These are phyloP conservation scores for Melipona beecheii DNA, from an alignment of 2,888 invertebrate genomes.

Conservation along the genomic window DNA sequence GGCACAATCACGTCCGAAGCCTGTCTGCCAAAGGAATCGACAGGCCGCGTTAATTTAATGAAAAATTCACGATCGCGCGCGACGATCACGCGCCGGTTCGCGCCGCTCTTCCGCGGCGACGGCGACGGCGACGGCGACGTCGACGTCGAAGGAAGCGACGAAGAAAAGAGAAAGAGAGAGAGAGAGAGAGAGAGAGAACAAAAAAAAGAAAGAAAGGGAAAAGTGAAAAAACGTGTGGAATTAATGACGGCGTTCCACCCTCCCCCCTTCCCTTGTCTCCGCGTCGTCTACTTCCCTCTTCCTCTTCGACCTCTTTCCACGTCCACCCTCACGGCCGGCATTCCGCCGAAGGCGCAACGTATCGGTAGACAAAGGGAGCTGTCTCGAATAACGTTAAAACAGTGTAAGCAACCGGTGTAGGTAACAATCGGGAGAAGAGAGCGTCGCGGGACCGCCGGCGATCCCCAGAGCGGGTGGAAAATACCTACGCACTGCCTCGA, in stretches of 20 bases:
- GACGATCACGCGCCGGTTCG: constrained; percentile 11
- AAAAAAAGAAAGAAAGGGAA: constrained; percentile 1
- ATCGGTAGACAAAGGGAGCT: constrained; percentile 58
- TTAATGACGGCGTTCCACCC: constrained; percentile 55
- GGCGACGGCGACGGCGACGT: constrained; percentile 16
- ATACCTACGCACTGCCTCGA: constrained; percentile 61
- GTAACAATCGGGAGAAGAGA: constrained; percentile 59
- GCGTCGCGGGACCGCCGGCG: constrained; percentile 33
- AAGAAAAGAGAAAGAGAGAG: neutral
- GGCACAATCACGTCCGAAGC: constrained; percentile 5
- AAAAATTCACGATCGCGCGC: constrained; percentile 60
- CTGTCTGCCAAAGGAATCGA: constrained; percentile 64
- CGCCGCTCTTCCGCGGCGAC: constrained; percentile 5
- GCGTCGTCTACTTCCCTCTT: constrained; percentile 34
- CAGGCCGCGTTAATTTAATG: constrained; percentile 73
- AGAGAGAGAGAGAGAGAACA: neutral
- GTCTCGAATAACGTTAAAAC: constrained; percentile 63
- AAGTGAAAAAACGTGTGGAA: constrained; percentile 54
- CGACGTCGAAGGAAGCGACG: constrained; percentile 17
- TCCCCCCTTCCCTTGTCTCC: constrained; percentile 16
- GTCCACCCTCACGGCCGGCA: constrained; percentile 40
- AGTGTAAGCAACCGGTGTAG: constrained; percentile 53
- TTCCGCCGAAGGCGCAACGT: constrained; percentile 60
- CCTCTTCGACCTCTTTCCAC: neutral
- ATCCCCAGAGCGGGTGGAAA: constrained; percentile 46